A percentile compares a stretch with the other conserved stretches of the same genome.
Conservation (phyloP, 2,797 vertebrate species). For the Siniperca obscura region DNA sequence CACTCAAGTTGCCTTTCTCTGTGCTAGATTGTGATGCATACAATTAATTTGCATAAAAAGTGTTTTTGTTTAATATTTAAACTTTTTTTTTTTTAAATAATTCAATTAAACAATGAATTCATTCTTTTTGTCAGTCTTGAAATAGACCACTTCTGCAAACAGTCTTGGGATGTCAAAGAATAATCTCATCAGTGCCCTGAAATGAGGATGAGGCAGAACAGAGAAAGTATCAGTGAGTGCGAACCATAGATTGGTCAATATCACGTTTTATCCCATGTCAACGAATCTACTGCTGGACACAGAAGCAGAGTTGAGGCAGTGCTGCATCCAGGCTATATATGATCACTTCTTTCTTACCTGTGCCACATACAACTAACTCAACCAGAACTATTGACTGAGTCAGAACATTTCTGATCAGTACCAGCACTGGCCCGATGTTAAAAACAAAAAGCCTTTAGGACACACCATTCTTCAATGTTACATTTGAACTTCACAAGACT, state of each 20-base stretch:
- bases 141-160: background rate
- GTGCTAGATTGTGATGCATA: conserved; percentile 19
- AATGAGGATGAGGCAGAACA: background rate
- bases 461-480: background rate
- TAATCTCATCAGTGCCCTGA: background rate
- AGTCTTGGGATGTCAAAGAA: background rate
- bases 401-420: background rate
- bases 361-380: background rate
- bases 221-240: background rate
- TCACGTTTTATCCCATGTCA: background rate
- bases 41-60: background rate
- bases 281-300: background rate
- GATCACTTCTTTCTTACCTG: background rate
- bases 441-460: background rate
- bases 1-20: conserved; percentile 17
- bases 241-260: background rate
- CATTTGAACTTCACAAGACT: background rate
- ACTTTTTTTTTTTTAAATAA: background rate
- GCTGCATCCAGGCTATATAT: background rate
- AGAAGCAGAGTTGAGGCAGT: background rate
- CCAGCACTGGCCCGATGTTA: background rate
- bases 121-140: background rate
- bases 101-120: too few species aligned
- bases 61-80: background rate
- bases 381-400: too few species aligned